These are phyloP conservation scores for Trichogramma pretiosum DNA, from an alignment of 1,140 invertebrate genomes.

Conservation along the genomic window DNA sequence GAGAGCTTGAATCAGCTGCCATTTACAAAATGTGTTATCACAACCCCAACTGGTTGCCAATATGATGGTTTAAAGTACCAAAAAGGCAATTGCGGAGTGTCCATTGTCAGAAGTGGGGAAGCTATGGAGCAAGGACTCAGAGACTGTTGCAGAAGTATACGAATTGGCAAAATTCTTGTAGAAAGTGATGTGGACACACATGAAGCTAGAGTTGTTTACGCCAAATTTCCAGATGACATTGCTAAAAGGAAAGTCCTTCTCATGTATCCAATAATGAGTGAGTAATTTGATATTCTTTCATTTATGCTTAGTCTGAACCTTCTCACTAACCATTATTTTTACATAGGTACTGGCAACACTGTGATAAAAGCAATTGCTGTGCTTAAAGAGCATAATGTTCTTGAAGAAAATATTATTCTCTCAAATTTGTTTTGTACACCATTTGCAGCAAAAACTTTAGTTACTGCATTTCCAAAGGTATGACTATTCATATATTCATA, in stretches of 20 bases:
- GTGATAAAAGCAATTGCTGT: slow-evolving; percentile 90
- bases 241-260: slow-evolving; percentile 81
- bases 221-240: slow-evolving; percentile 95
- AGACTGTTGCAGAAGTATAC: slow-evolving; percentile 94
- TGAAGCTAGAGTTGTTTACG: slow-evolving; percentile 93
- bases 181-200: slow-evolving; percentile 94
- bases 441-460: slow-evolving; percentile 76
- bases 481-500: slow-evolving; percentile 17
- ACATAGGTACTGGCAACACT: slow-evolving; percentile 80
- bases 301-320: not conserved
- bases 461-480: slow-evolving; percentile 76
- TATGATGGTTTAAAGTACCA: slow-evolving; percentile 91
- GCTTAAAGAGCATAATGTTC: slow-evolving; percentile 84
- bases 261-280: slow-evolving; percentile 97
- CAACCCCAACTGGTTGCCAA: slow-evolving; percentile 82
- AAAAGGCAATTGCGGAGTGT: slow-evolving; percentile 97
- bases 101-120: slow-evolving; percentile 89
- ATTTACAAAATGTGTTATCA: slow-evolving; percentile 78
- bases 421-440: slow-evolving; percentile 96
- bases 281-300: slow-evolving; percentile 35
- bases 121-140: slow-evolving; percentile 97
- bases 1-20: slow-evolving; percentile 96
- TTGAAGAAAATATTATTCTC: slow-evolving; percentile 87
- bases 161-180: slow-evolving; percentile 97
- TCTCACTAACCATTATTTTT: slow-evolving; percentile 6